Conservation (phyloP, 1,140 invertebrate genomes). For the Zophobas atratus region DNA sequence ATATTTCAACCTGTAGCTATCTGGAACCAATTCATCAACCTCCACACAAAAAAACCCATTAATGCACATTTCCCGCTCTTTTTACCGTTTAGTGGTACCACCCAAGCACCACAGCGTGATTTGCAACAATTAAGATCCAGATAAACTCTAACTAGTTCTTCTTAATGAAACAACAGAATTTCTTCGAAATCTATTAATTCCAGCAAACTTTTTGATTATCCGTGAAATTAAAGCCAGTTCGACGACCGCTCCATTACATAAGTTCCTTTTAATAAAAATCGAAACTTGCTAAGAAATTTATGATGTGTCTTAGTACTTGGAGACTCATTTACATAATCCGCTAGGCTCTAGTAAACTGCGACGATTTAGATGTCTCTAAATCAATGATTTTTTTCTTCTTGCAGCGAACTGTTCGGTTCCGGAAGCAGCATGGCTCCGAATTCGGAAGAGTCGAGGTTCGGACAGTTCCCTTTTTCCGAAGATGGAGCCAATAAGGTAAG, state of each 20-base stretch:
- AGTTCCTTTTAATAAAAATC: constrained; percentile 5
- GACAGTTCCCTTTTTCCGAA: constrained; percentile 57
- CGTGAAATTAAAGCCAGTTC: constrained; percentile 3
- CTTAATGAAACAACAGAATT: background rate
- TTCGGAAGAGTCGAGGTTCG: constrained; percentile 59
- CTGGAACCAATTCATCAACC: too few species aligned
- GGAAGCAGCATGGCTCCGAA: constrained; percentile 63
- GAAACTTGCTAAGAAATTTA: constrained; percentile 7
- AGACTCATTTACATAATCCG: constrained; percentile 4
- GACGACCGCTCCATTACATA: constrained; percentile 10
- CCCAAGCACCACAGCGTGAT: too few species aligned
- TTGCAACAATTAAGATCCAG: too few species aligned
- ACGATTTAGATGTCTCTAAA: background rate
- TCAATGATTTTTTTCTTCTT: constrained; percentile 51
- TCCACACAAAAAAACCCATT: too few species aligned
- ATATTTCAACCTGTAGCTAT: too few species aligned
- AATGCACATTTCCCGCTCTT: too few species aligned
- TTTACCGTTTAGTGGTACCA: too few species aligned
- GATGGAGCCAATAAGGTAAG: constrained; percentile 63
- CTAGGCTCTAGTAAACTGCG: background rate
- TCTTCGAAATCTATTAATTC: too few species aligned
- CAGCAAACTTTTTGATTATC: too few species aligned
- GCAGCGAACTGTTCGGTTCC: constrained; percentile 61
- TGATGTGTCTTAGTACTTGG: background rate
- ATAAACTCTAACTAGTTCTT: too few species aligned